Evolutionary conservation across 2,797 vertebrate species (phyloP).

Genomic region (Lithobates pipiens): DNA sequence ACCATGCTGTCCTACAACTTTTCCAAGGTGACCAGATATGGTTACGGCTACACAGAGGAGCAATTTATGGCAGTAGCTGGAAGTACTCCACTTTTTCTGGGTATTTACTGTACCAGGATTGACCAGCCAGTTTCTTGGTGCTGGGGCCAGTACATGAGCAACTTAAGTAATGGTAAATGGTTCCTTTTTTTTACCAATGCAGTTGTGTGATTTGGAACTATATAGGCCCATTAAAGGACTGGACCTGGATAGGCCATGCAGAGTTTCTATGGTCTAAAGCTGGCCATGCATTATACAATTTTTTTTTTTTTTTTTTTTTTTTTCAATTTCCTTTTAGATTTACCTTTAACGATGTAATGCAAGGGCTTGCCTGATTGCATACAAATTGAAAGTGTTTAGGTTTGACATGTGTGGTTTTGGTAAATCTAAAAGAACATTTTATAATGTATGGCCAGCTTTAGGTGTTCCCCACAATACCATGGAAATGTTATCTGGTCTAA

Average conservation of each 20-base stretch:
- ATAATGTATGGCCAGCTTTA: too few relatives aligned
- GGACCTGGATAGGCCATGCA: not conserved
- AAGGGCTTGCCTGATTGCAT: too few relatives aligned
- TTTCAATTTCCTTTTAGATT: too few relatives aligned
- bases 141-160: not conserved
- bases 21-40: slow-evolving; percentile 96
- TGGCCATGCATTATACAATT: too few relatives aligned
- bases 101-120: slow-evolving; percentile 96
- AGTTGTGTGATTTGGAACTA: not conserved
- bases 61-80: slow-evolving; percentile 98
- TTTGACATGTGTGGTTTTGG: too few relatives aligned
- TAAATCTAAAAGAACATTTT: too few relatives aligned
- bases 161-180: not conserved
- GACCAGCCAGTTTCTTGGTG: slow-evolving; percentile 7
- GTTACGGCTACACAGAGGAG: slow-evolving; percentile 93
- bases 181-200: not conserved
- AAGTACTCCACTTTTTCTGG: slow-evolving; percentile 99
- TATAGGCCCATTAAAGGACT: not conserved
- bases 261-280: too few relatives aligned
- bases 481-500: too few relatives aligned
- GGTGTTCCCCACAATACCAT: not conserved
- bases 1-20: slow-evolving; percentile 92
- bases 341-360: too few relatives aligned
- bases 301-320: too few relatives aligned
- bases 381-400: too few relatives aligned